Evolutionary conservation across 2,113 vertebrate genomes (phyloP), one percentile per base, ranked within the genome.

Genomic region (Myiagra hebetior): DNA sequence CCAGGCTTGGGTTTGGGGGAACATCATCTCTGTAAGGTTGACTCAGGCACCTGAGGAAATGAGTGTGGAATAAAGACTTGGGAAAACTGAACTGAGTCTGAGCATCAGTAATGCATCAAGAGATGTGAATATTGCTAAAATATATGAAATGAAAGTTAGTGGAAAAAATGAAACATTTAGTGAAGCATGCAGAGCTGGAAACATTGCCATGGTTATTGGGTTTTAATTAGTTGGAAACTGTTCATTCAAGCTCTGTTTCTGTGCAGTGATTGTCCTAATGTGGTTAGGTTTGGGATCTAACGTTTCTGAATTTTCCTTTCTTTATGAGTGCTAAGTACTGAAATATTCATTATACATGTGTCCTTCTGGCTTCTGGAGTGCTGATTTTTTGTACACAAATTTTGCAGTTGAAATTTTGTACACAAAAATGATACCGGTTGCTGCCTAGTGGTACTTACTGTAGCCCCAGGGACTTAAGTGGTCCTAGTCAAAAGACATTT

Each of bases 171-270:
- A 87, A 91, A 62, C 1, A 5, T 77, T 73, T 46, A 82, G 35
- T 63, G 89, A 87, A 87, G 72, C 69, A 13, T 62, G 41, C 22
- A 56, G 79, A 76, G 44, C 70, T 91, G 75, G n/a, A 79, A 90
- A 65, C 49, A 37, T 85, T 79, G n/a, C 53, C 68, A 26, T 73
- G 63, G 41, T 55, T 67, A 39, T 85, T 87, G 69, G 70, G 35
- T 70, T 94, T 93, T 91, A 90, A 94, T 87, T 90, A 91, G 74
- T 63, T 90, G 57, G 83, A 93, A 83, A 49, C 30, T 23, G 37
- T 56, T 96, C 27, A 49, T 86, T 83, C 53, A 49, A 23, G 52
- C 70, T 70, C 7, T 19, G 24, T 62, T 93, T 85, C 56, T 93
- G 31, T 85, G 67, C 78, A 64, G 53, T 23, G 41, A 85, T 64